phyloP scores from a whole-genome alignment of 2,113 vertebrate genomes.

The Xenotilapia longispinis region DNA sequence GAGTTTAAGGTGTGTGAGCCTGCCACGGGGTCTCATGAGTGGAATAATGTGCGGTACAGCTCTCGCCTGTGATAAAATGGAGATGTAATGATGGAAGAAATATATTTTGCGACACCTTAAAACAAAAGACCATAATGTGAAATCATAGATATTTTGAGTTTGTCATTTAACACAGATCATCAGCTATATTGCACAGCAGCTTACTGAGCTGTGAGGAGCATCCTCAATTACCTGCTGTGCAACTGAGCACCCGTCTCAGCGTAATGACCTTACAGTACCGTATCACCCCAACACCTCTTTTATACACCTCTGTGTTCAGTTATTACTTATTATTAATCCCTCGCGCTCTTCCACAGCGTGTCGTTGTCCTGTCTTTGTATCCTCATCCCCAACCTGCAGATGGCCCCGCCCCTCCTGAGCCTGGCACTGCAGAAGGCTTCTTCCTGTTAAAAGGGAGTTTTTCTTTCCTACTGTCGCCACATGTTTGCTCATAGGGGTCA shows the following conservation, averaged over 20 bases:
- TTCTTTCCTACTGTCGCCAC: neutral
- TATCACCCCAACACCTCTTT: neutral
- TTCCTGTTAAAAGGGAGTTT: neutral
- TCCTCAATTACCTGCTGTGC: neutral
- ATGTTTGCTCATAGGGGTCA: neutral
- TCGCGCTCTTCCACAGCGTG: neutral
- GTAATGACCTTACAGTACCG: neutral
- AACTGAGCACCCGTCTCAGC: neutral
- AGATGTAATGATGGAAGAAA: neutral
- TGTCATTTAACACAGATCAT: neutral
- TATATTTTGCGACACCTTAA: neutral
- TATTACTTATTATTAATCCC: neutral
- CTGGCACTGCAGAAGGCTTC: neutral
- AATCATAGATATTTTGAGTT: neutral
- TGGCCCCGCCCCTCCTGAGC: neutral
- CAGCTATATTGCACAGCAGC: neutral
- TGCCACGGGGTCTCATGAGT: neutral
- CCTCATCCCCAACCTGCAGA: fast-evolving
- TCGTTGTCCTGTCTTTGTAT: fast-evolving
- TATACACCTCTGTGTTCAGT: neutral
- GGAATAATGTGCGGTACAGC: neutral
- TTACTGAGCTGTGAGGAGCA: neutral
- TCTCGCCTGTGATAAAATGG: neutral
- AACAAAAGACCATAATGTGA: neutral
- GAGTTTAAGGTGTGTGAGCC: neutral